Evolutionary conservation across 2,113 vertebrate genomes (phyloP), one percentile per base, ranked within the genome.

Genomic region (Odontophorus gujanensis): DNA sequence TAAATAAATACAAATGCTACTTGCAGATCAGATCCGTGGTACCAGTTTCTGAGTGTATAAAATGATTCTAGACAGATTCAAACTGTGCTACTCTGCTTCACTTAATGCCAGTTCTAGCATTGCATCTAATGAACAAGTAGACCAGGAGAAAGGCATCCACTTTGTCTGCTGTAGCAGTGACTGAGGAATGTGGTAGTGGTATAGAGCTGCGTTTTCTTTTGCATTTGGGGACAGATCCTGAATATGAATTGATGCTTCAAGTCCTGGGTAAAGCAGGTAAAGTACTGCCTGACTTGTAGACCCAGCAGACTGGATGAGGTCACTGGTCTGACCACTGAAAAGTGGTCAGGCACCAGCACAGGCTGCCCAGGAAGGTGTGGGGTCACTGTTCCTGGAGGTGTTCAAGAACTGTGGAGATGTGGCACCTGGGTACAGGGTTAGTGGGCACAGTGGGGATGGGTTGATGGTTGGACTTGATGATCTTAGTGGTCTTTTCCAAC

Each of bases 121-220:
- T 5, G 2, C 36, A 20, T 17, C 45, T 66, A 8, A 57, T 0
- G 0, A 74, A 62, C 16, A 19, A 30, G 30, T 3, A 65, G 42
- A 25, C 2, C 51, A 66, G 22, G 42, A 78, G n/a, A 53, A 59
- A 34, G 78, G 32, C 55, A 55, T 3, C 25, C n/a, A 18, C 47
- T 55, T 24, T 53, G 40, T 40, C 9, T 10, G 47, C 48, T 61
- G 43, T 3, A 48, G 34, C 48, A 68, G 24, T 32, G 36, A 19
- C 20, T 19, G 45, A 61, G 30, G 47, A 21, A 69, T 0, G 0
- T 13, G 22, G 30, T 2, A 81, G 32, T 16, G 9, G 12, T 12
- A 21, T 1, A 63, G 30, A n/a, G 6, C 43, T 5, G 22, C 7
- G 15, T 11, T 77, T 81, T 22, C 20, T 32, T n/a, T 58, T 45